Conservation (phyloP, 2,113 vertebrate species). For the Toxostoma redivivum region DNA sequence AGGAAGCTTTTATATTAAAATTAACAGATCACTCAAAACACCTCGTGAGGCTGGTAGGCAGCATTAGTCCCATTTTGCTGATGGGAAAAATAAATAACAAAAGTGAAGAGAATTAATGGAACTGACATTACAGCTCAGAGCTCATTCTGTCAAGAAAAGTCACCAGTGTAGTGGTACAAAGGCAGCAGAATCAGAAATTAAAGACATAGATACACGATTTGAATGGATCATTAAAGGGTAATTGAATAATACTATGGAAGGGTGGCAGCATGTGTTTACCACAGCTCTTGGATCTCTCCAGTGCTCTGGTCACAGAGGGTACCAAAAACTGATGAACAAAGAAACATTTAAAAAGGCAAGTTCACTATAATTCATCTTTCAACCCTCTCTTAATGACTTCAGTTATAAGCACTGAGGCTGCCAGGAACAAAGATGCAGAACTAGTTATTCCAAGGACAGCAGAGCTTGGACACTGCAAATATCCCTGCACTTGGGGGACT, state of each 20-base stretch:
- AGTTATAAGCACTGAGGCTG: neutral
- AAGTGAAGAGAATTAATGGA: neutral
- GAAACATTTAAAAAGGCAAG: neutral
- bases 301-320: neutral
- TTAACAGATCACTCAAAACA: neutral
- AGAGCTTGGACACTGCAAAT: neutral
- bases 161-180: neutral
- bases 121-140: neutral
- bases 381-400: neutral
- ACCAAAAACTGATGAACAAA: neutral
- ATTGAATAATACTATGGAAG: neutral
- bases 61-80: neutral
- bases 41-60: neutral
- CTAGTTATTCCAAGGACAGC: neutral
- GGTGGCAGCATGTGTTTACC: neutral
- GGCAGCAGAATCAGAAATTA: neutral
- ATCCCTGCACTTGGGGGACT: neutral
- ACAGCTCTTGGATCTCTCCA: neutral
- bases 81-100: neutral
- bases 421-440: neutral
- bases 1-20: conserved; percentile 1
- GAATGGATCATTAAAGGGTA: neutral
- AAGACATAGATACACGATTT: neutral
- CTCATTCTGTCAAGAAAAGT: neutral
- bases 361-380: neutral